Evolutionary conservation across 1,140 invertebrate species (phyloP), one percentile per base, ranked within the genome.

Genomic region (Drosophila yakuba): DNA sequence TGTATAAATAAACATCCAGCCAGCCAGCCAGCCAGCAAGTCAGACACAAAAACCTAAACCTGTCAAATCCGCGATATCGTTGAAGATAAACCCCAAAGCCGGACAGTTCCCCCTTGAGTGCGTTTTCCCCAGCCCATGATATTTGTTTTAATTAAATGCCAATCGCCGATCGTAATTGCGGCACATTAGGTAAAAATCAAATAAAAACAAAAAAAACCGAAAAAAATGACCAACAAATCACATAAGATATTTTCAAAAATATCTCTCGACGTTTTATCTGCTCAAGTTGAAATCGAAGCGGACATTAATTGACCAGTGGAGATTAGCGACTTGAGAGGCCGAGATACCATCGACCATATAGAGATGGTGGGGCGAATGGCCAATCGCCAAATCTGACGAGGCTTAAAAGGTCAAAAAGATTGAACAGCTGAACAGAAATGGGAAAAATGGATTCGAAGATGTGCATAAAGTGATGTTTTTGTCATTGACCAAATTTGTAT

Each of bases 101-200:
- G 54, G 54, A 63, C 59, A 48, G 55, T 14, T 32, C 41, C 44
- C 17, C n/a, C 51, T 74, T 66, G 62, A 77, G 78, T 74, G 68
- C 55, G 55, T 63, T 63, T 63, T 62, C 39, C 7, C 55, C 55
- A 32, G 32, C 55, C 55, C 60, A 32, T 43, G 51, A 69, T 71
- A 85, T 85, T 86, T 78, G 83, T 82, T 88, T 85, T 78, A 85
- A 82, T 85, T 85, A 86, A 85, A 88, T 78, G 64, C 74, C 82
- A 78, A 82, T 88, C 82, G 74, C 41, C 66, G 66, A 61, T 57
- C 78, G 82, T 85, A 88, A 88, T 85, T 85, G 82, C 74, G 59
- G 69, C 78, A 75, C 78, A 85, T 85, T 82, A 82, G 78, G 61
- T 47, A 43, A 56, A 48, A 48, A 73, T 14, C n/a, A 68, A 47